These are phyloP conservation scores for Conops quadrifasciatus DNA, from an alignment of 2,888 invertebrate species.

Conservation along the genomic window DNA sequence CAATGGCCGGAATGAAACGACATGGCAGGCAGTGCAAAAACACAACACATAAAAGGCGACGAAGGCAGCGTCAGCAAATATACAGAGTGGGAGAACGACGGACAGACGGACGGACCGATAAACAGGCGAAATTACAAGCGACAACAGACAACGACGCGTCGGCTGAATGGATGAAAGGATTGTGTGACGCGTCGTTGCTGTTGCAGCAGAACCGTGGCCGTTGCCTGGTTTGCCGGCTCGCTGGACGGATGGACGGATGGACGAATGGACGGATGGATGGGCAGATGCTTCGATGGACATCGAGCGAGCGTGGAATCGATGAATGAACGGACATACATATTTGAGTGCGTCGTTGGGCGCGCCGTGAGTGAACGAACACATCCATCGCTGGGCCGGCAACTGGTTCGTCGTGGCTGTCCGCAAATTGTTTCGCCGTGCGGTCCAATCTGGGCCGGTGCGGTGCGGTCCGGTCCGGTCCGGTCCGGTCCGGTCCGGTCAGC, in stretches of 20 bases:
- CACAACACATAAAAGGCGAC: conserved; percentile 25
- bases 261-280: conserved; percentile 9
- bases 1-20: conserved; percentile 19
- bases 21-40: conserved; percentile 28
- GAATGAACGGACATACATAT: conserved; percentile 13
- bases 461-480: neutral
- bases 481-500: neutral
- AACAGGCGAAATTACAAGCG: neutral
- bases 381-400: conserved; percentile 13
- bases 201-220: too few relatives aligned
- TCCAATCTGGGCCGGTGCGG: neutral
- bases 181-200: neutral
- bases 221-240: too few relatives aligned
- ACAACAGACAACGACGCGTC: neutral
- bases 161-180: neutral
- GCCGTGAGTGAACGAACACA: neutral
- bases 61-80: conserved; percentile 17
- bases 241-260: conserved; percentile 12
- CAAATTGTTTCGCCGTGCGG: conserved; percentile 12
- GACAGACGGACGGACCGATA: conserved; percentile 6
- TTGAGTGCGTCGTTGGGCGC: conserved; percentile 1
- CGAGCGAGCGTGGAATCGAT: conserved; percentile 14
- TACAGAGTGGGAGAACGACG: conserved; percentile 1
- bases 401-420: conserved; percentile 6
- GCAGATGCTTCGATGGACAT: neutral